Evolutionary conservation across 2,888 invertebrate species (phyloP), one percentile per base, ranked within the genome.

Genomic region (Trichogramma evanescens): DNA sequence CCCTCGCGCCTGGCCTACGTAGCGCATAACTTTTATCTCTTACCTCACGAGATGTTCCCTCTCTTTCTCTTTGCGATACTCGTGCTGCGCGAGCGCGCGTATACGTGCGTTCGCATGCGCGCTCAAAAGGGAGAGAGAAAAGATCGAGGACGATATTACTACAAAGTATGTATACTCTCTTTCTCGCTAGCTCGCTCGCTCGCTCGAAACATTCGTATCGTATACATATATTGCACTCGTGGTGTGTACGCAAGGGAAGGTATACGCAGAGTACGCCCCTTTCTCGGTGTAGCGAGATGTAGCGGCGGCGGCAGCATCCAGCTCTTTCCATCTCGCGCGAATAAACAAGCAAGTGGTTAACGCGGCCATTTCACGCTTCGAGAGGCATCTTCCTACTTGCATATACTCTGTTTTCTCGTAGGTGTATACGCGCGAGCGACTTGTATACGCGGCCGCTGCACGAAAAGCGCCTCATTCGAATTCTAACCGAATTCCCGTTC

Each of bases 351-450:
- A 71, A 69, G 73, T 71, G 75, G 76, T 77, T 77, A 77, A 77
- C 77, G 75, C 77, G 72, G 72, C 76, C 76, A 77, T 77, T 77
- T 77, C 74, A 77, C 77, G 77, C 77, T 73, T 74, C 73, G 74
- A 69, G 69, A 70, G 73, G 70, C 74, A 57, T 57, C 59, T 62
- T 56, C 61, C 58, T 58, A 57, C 58, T n/a, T 60, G 26, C 26
- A 26, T 26, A 26, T 26, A 26, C 58, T 10, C 48, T 26, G 68
- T 70, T 71, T 64, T 66, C 62, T 56, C 62, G 60, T 60, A 49
- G 59, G 63, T 65, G 64, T 66, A 63, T 65, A 64, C 63, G 65
- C 66, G 66, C 65, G 66, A 65, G 53, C 59, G 60, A 58, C 26
- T 26, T 2, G 26, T 26, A 26, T 26, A 26, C 26, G 26, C 26